A percentile compares a stretch with the other conserved stretches of the same genome.
Evolutionary conservation across 2,888 invertebrate species (phyloP).

Genomic region (Dexiosoma caninum): DNA sequence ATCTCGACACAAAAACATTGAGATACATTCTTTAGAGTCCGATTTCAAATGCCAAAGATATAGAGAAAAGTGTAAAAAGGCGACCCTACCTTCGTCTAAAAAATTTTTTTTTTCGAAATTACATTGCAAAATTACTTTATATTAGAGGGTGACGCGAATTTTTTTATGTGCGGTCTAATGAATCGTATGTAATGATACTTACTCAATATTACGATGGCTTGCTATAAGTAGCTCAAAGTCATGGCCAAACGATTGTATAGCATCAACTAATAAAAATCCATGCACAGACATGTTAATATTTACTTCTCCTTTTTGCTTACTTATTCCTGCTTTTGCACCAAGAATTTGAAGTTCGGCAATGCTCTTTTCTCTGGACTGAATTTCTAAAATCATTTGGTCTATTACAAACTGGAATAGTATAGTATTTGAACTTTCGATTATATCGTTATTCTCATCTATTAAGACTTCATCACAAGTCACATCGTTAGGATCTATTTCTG

Average conservation of each 20-base stretch:
- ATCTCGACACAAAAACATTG: too few species aligned
- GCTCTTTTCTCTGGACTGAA: constrained; percentile 91
- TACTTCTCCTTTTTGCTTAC: constrained; percentile 86
- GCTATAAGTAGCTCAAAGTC: constrained; percentile 97
- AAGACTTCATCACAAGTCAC: not conserved
- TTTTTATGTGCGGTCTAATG: too few species aligned
- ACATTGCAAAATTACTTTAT: too few species aligned
- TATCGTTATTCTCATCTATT: constrained; percentile 31
- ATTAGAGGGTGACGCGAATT: too few species aligned
- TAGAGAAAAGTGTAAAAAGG: too few species aligned
- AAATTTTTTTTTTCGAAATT: too few species aligned
- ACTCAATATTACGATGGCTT: constrained; percentile 96
- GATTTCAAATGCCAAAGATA: too few species aligned
- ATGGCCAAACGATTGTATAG: constrained; percentile 95
- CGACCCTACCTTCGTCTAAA: too few species aligned
- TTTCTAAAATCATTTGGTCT: constrained; percentile 91
- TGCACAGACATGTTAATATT: constrained; percentile 92
- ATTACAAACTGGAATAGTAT: constrained; percentile 91
- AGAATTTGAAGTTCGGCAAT: constrained; percentile 95
- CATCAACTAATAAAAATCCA: constrained; percentile 94
- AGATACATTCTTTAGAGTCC: too few species aligned
- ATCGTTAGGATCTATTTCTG: not conserved
- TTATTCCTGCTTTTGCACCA: constrained; percentile 88
- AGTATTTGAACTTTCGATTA: constrained; percentile 78
- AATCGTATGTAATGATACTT: constrained; percentile 57